A percentile compares a stretch with the other conserved stretches of the same genome.
Conservation (phyloP, 2,888 invertebrate genomes). For the Morpho helenor region DNA sequence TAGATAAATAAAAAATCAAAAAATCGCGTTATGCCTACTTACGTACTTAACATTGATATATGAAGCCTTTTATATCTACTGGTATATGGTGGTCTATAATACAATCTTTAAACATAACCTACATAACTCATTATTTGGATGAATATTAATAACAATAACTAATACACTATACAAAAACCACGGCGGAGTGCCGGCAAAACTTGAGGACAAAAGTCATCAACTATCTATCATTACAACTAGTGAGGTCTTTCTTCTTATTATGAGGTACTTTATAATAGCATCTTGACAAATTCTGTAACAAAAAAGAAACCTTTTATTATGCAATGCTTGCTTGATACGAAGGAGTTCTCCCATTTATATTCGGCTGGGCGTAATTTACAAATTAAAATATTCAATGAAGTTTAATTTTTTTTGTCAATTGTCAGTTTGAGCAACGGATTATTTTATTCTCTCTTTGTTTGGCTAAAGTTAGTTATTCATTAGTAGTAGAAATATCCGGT, state of each 20-base stretch:
- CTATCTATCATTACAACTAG: conserved; percentile 48
- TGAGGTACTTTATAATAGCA: conserved; percentile 70
- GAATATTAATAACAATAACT: conserved; percentile 20
- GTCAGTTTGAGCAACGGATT: too few species aligned
- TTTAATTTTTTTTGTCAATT: too few species aligned
- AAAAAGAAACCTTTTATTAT: not conserved
- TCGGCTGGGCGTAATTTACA: too few species aligned
- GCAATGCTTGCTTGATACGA: not conserved
- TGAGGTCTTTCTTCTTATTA: conserved; percentile 50
- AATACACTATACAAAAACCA: conserved; percentile 15
- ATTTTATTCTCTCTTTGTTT: too few species aligned
- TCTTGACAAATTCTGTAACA: conserved; percentile 78
- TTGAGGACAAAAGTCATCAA: conserved; percentile 21
- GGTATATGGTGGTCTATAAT: conserved; percentile 7
- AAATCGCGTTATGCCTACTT: conserved; percentile 1
- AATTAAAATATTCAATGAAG: too few species aligned
- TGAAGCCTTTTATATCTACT: conserved; percentile 18
- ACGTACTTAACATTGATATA: conserved; percentile 13
- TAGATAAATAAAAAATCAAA: too few species aligned
- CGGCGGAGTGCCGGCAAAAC: conserved; percentile 12
- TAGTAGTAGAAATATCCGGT: too few species aligned
- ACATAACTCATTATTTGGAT: conserved; percentile 18
- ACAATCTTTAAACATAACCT: conserved; percentile 23
- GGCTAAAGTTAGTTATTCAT: too few species aligned
- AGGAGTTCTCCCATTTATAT: conserved; percentile 15